phyloP scores from a whole-genome alignment of 1,140 invertebrate genomes.

The Ceratina calcarata region DNA sequence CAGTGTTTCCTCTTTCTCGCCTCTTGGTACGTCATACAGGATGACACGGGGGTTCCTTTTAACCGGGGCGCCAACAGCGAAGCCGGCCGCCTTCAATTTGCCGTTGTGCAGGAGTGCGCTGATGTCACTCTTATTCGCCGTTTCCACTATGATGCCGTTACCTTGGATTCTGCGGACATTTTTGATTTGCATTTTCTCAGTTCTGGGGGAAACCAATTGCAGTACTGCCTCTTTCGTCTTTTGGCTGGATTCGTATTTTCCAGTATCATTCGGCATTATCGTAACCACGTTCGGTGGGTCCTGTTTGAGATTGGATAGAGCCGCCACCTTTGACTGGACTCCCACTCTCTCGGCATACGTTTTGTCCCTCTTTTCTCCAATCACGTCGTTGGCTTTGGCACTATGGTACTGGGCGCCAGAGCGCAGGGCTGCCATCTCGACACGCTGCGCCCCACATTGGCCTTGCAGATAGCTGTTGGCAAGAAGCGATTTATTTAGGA shows the following conservation, averaged over 20 bases:
- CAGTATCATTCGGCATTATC: no score
- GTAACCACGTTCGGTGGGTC: no score
- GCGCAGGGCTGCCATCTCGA: no score
- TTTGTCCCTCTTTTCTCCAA: no score
- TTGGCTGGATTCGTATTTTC: neutral
- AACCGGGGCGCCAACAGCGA: neutral
- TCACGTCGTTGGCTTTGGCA: no score
- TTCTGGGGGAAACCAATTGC: neutral
- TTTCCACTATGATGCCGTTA: neutral
- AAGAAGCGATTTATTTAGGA: no score
- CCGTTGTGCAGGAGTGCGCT: neutral
- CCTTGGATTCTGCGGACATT: neutral
- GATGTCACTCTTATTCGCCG: neutral
- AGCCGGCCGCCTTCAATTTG: conserved; percentile 14
- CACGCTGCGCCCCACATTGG: no score
- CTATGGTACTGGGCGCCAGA: no score
- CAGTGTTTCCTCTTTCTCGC: neutral
- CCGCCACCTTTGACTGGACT: no score
- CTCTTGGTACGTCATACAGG: conserved; percentile 36
- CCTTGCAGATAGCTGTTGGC: no score
- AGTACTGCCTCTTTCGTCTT: neutral
- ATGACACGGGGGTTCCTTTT: conserved; percentile 28
- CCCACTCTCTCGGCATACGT: no score
- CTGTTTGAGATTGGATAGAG: no score
- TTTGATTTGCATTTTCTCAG: neutral